These are phyloP conservation scores for Mormyrops boulengeri DNA, from an alignment of 2,797 vertebrate species.

Conservation along the genomic window DNA sequence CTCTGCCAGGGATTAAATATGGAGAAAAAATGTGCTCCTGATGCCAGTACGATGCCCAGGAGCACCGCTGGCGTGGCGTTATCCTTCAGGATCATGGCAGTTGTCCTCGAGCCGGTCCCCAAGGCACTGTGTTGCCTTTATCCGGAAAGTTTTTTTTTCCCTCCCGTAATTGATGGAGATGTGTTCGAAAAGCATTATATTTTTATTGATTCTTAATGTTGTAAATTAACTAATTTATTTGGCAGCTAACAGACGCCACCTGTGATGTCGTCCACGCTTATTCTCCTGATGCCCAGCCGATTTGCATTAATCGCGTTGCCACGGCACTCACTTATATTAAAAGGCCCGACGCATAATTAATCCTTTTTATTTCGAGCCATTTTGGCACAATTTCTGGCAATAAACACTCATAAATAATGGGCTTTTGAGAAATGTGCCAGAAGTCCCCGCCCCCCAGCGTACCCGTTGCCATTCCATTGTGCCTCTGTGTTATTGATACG, in stretches of 20 bases:
- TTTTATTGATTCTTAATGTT: constrained; percentile 99
- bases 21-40: neutral
- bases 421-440: constrained; percentile 77
- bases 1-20: neutral
- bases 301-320: constrained; percentile 93
- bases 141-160: constrained; percentile 32
- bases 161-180: constrained; percentile 76
- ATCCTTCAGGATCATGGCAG: constrained; percentile 20
- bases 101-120: neutral
- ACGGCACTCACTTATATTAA: constrained; percentile 99
- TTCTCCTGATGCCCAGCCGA: constrained; percentile 80
- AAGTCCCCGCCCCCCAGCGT: constrained; percentile 71
- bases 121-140: constrained; percentile 25
- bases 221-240: constrained; percentile 97
- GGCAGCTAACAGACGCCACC: constrained; percentile 90
- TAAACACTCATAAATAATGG: constrained; percentile 96
- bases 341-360: constrained; percentile 92
- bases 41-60: constrained; percentile 5
- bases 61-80: neutral
- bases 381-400: constrained; percentile 99
- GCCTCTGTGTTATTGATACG: constrained; percentile 84
- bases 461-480: constrained; percentile 75
- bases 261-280: constrained; percentile 77
- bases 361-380: constrained; percentile 91
- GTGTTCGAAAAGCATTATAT: constrained; percentile 94